These are phyloP conservation scores for Odontomyia ornata DNA, from an alignment of 2,888 invertebrate species.

Conservation along the genomic window DNA sequence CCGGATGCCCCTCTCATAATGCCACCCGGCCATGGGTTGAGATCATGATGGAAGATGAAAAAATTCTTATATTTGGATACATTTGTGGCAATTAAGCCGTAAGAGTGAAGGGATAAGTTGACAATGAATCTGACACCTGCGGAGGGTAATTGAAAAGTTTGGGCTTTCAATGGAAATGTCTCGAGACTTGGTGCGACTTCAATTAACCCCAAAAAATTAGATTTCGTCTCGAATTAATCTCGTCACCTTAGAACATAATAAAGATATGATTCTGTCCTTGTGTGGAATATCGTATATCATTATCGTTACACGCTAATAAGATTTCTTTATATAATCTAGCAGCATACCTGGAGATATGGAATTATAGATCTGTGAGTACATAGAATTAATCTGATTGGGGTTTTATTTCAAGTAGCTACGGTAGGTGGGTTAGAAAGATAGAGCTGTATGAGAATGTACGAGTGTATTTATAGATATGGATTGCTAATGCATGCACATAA, in stretches of 20 bases:
- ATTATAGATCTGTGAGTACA: no score
- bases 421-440: no score
- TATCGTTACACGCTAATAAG: constrained; percentile 40
- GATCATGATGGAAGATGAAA: constrained; percentile 15
- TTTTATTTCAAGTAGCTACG: no score
- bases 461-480: no score
- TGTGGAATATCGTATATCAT: constrained; percentile 32
- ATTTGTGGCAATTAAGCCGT: constrained; percentile 37
- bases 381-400: no score
- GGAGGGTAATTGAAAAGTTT: constrained; percentile 19
- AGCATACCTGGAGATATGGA: neutral
- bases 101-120: constrained; percentile 39
- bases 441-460: no score
- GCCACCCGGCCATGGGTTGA: neutral
- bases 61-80: constrained; percentile 42
- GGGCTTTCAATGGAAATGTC: constrained; percentile 2
- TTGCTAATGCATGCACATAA: no score
- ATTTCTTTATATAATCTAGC: neutral
- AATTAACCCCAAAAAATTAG: constrained; percentile 21
- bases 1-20: constrained; percentile 26
- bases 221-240: constrained; percentile 33
- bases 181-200: neutral
- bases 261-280: neutral
- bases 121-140: constrained; percentile 43
- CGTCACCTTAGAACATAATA: neutral